phyloP scores from a whole-genome alignment of 2,797 vertebrate genomes.

The Sphaeramia orbicularis region DNA sequence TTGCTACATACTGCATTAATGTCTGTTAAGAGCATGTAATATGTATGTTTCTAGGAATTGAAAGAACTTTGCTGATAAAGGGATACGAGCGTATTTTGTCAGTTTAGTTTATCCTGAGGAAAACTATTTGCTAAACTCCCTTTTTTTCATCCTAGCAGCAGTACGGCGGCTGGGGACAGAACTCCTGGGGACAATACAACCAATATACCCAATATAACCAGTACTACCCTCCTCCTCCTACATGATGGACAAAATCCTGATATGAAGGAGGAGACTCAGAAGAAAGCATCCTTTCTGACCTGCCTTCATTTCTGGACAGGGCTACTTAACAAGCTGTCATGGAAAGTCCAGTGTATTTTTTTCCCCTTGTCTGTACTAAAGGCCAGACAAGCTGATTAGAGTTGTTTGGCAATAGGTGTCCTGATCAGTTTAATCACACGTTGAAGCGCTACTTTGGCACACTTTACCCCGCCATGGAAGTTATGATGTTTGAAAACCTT shows the following conservation, averaged over 20 bases:
- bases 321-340: slow-evolving; percentile 38
- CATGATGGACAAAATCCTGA: slow-evolving; percentile 83
- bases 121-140: not conserved
- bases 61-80: not conserved
- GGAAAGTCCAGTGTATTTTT: slow-evolving; percentile 25
- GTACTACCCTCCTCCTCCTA: slow-evolving; percentile 96
- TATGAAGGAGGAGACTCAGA: slow-evolving; percentile 48
- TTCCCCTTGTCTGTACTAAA: slow-evolving; percentile 31
- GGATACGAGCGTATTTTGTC: not conserved
- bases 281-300: slow-evolving; percentile 58
- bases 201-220: slow-evolving; percentile 92
- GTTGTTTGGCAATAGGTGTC: slow-evolving; percentile 41
- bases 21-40: not conserved
- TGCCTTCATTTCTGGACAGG: slow-evolving; percentile 41
- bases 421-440: slow-evolving; percentile 46
- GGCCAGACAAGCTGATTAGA: slow-evolving; percentile 20
- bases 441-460: slow-evolving; percentile 33
- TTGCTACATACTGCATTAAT: no score
- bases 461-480: slow-evolving; percentile 36
- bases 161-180: slow-evolving; percentile 93
- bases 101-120: not conserved
- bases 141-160: slow-evolving; percentile 69
- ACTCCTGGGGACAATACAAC: slow-evolving; percentile 91
- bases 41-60: not conserved
- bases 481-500: slow-evolving; percentile 41